Evolutionary conservation across 2,888 invertebrate species (phyloP).

Genomic region (Cantharis rufa): DNA sequence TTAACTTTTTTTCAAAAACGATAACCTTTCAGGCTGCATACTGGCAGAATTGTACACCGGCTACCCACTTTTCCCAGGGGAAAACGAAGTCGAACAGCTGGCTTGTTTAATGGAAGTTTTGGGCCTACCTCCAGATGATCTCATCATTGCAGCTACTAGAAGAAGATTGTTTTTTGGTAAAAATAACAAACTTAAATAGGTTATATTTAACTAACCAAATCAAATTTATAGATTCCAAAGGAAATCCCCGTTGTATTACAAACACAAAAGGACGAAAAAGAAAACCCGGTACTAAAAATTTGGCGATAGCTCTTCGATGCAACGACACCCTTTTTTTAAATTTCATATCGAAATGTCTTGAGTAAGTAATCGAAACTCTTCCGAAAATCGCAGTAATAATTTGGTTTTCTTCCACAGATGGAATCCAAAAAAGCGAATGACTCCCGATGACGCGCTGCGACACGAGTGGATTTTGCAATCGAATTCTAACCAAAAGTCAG

Average conservation of each 20-base stretch:
- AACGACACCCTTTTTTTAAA: conserved; percentile 88
- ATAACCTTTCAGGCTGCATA: conserved; percentile 74
- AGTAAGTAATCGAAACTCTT: conserved; percentile 63
- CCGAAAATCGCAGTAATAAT: neutral
- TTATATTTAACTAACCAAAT: neutral
- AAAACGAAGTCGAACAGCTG: conserved; percentile 95
- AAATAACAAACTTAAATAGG: conserved; percentile 27
- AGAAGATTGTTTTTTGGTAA: conserved; percentile 85
- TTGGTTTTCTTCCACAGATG: conserved; percentile 63
- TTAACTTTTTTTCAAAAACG: neutral
- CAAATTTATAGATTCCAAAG: conserved; percentile 77
- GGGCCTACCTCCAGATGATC: conserved; percentile 85
- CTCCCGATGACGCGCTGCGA: conserved; percentile 85
- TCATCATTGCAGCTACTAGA: conserved; percentile 83
- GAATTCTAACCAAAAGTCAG: conserved; percentile 53
- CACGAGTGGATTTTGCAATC: conserved; percentile 81
- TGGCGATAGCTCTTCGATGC: conserved; percentile 80
- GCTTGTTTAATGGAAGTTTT: conserved; percentile 97
- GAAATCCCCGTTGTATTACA: conserved; percentile 86
- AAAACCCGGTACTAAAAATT: conserved; percentile 80
- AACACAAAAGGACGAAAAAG: conserved; percentile 94
- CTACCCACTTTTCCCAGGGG: conserved; percentile 93
- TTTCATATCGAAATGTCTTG: conserved; percentile 87
- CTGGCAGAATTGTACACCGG: conserved; percentile 95
- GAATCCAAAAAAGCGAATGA: conserved; percentile 91